Base-by-base conservation (phyloP, 2,888 invertebrate genomes). In the Scaeva pyrastri region DNA sequence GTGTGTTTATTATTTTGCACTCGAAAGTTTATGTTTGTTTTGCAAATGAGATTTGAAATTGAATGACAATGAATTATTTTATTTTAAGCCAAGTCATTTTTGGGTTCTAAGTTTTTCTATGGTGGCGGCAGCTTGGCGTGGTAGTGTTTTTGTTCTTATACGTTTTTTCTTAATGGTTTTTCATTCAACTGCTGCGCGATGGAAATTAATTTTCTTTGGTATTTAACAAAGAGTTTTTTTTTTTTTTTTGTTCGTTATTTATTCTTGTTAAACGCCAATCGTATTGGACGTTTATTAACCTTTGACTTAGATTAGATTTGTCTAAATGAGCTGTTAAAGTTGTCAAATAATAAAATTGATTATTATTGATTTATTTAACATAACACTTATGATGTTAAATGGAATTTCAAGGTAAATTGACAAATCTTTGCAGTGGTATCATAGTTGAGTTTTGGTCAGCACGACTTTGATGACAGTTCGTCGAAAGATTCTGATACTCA, bases 11-110 rank as follows among this genome's bases (percentile, higher is more conserved):
- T 68, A 41, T 85, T 75, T 48, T 56, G 56, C 58, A 68, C 52
- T 76, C 45, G 72, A 66, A 71, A 55, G 50, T 73, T 68, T 73
- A 41, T 62, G 43, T 82, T 78, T 83, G 55, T 68, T 73, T 82
- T 62, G 62, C 62, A 56, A 66, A 45, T 58, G 56, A 48, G 39
- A 64, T 55, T 68, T 50, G 55, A 39, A 45, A 60, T 60, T 62
- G 50, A 79, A 64, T 71, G 84, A 58, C 64, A 80, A 64, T 80
- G 71, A 80, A 76, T 85, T 76, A 60, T 68, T 48, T 41, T 36
- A 31, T 26, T 56, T 43, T 52, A 21, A 56, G 48, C 23, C 23
- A 66, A 66, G 50, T 50, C 14, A 21, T 12, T 11, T 66, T 68
- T 66, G 48, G 41, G 72, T 62, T 68, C 45, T 55, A 21, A 48